These are phyloP conservation scores for Boloria euphrosyne DNA, from an alignment of 2,888 invertebrate genomes.

Conservation along the genomic window DNA sequence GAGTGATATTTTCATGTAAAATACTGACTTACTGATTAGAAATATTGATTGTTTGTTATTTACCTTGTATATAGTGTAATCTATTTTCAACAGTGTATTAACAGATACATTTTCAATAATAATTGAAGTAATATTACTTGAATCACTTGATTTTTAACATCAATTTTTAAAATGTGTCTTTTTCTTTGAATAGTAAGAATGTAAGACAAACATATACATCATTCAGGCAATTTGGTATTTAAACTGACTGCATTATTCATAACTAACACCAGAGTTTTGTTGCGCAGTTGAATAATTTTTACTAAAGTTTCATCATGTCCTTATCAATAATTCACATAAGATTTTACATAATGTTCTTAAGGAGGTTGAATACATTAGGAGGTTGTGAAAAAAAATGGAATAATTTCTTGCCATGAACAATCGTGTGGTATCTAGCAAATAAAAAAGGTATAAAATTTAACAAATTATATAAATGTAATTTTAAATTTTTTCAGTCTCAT, in stretches of 20 bases:
- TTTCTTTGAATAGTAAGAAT: constrained; percentile 36
- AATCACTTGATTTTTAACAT: too few relatives aligned
- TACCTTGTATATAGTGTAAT: too few relatives aligned
- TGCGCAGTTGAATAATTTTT: constrained; percentile 58
- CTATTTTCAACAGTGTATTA: too few relatives aligned
- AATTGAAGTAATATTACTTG: too few relatives aligned
- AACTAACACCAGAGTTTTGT: constrained; percentile 45
- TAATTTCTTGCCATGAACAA: too few relatives aligned
- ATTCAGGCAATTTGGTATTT: constrained; percentile 63
- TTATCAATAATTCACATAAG: constrained; percentile 52
- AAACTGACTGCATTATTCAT: constrained; percentile 62
- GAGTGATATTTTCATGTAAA: too few relatives aligned
- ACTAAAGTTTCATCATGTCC: constrained; percentile 51
- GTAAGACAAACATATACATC: constrained; percentile 49
- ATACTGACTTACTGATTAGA: too few relatives aligned
- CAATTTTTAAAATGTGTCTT: constrained; percentile 18
- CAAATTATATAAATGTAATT: neutral
- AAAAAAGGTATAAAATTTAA: neutral
- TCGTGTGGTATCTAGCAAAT: neutral
- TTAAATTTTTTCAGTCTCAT: constrained; percentile 53
- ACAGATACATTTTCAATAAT: too few relatives aligned
- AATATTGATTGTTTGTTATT: too few relatives aligned
- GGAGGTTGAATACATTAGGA: constrained; percentile 27
- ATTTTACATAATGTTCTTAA: constrained; percentile 42
- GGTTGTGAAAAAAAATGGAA: constrained; percentile 7